Percentiles rank a stretch among this genome's conserved stretches.
Evolutionary conservation across 2,113 vertebrate species (phyloP).

Genomic region (Equus quagga): DNA sequence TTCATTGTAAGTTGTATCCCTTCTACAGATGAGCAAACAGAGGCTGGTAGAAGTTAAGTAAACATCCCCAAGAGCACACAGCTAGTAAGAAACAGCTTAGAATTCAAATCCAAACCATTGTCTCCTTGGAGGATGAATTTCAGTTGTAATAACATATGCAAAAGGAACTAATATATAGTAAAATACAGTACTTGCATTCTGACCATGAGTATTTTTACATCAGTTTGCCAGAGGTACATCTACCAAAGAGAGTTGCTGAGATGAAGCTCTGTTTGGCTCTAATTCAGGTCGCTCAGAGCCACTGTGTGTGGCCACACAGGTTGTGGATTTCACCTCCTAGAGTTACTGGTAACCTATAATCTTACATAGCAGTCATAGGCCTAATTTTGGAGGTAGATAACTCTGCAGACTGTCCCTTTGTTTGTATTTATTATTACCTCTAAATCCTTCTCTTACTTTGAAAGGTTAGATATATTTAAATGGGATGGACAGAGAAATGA

Average conservation of each 20-base stretch:
- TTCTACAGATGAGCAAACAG: background rate
- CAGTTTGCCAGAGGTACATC: background rate
- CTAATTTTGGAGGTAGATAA: background rate
- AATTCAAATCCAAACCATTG: slow-evolving; percentile 5
- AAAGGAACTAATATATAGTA: background rate
- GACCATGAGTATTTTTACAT: background rate
- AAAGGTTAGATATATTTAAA: slow-evolving; percentile 64
- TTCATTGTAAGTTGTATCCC: background rate
- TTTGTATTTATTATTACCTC: background rate
- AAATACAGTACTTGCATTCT: background rate
- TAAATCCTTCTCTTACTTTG: slow-evolving; percentile 31
- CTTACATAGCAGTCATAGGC: background rate
- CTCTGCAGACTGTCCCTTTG: background rate
- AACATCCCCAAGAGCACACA: background rate
- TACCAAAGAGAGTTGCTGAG: background rate
- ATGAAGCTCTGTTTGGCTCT: background rate
- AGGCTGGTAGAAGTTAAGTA: slow-evolving; percentile 1
- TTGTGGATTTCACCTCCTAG: background rate
- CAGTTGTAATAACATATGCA: background rate
- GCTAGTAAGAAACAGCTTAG: background rate
- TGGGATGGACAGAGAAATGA: background rate
- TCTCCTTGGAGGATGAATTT: slow-evolving; percentile 3
- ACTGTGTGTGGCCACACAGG: background rate
- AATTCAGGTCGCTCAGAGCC: background rate
- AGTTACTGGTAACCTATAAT: background rate